Evolutionary conservation across 1,140 invertebrate species (phyloP).

Genomic region (Heliconius himera): DNA sequence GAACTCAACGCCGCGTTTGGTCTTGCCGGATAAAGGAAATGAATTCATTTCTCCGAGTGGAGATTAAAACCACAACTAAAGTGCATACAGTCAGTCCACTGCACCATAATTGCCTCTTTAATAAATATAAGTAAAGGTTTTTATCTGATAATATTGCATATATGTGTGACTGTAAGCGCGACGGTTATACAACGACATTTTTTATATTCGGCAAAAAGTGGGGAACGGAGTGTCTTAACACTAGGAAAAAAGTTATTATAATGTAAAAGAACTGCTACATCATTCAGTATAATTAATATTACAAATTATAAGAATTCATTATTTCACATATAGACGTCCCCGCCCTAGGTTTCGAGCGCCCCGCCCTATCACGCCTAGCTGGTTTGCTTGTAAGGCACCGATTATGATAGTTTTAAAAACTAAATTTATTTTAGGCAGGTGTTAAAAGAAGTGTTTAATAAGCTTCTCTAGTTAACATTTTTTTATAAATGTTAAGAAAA

Average conservation of each 20-base stretch:
- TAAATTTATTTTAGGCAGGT: conserved; percentile 23
- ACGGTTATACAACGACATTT: too few species aligned
- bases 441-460: conserved; percentile 13
- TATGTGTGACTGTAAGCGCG: too few species aligned
- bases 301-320: conserved; percentile 51
- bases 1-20: too few species aligned
- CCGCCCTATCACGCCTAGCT: conserved; percentile 36
- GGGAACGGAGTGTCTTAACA: background rate
- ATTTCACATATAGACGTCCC: conserved; percentile 20
- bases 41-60: too few species aligned
- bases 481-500: background rate
- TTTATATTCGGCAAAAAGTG: too few species aligned
- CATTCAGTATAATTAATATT: conserved; percentile 43
- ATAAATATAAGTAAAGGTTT: too few species aligned
- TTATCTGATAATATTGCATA: too few species aligned
- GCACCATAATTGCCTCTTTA: too few species aligned
- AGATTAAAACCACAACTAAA: too few species aligned
- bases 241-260: background rate
- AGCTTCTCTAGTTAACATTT: background rate
- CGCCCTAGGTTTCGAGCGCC: conserved; percentile 31
- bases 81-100: too few species aligned
- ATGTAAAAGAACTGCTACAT: background rate
- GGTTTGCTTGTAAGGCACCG: background rate
- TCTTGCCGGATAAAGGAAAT: too few species aligned
- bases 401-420: conserved; percentile 18